Evolutionary conservation across 2,113 vertebrate species (phyloP).

Genomic region (Oriolus oriolus): DNA sequence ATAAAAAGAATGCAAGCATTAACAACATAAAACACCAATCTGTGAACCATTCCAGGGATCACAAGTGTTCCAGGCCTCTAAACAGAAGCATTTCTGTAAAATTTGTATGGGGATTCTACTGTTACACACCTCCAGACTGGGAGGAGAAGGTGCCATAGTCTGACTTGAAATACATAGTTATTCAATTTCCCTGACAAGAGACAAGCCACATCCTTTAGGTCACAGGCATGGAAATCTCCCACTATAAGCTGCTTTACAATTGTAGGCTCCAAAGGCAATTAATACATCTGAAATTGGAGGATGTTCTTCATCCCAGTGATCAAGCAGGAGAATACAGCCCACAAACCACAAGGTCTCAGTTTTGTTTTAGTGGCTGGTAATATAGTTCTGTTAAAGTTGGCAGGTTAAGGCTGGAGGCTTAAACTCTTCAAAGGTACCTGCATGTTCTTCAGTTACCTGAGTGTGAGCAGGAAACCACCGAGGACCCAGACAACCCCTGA

Average conservation of each 20-base stretch:
- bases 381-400: background rate
- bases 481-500: background rate
- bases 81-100: background rate
- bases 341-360: background rate
- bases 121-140: background rate
- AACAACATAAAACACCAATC: background rate
- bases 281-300: background rate
- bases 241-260: background rate
- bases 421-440: background rate
- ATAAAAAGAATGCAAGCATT: background rate
- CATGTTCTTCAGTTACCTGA: background rate
- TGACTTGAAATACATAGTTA: background rate
- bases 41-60: background rate
- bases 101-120: background rate
- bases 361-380: background rate
- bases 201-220: background rate
- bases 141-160: background rate
- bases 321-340: background rate
- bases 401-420: background rate
- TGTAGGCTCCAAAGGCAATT: background rate
- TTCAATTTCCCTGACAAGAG: background rate
- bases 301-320: background rate
- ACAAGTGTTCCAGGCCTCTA: background rate
- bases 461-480: background rate
- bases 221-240: background rate